Percentiles rank a stretch among this genome's conserved stretches.
phyloP scores from a whole-genome alignment of 2,888 invertebrate species.

The Cecidostiba fungosa region DNA sequence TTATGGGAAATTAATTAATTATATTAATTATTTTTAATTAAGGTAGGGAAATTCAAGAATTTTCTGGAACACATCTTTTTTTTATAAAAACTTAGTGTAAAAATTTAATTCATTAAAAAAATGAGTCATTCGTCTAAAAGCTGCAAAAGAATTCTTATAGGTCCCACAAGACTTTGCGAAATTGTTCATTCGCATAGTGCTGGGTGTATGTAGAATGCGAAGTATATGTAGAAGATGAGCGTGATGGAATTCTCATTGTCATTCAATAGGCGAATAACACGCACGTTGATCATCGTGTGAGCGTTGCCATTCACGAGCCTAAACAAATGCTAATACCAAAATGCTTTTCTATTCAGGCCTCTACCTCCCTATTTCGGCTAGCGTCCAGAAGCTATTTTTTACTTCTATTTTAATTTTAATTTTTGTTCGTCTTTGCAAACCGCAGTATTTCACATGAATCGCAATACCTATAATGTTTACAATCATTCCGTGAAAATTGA shows the following conservation, averaged over 20 bases:
- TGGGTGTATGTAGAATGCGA: background rate
- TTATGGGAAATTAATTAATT: too few relatives aligned
- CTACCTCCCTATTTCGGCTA: background rate
- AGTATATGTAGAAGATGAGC: background rate
- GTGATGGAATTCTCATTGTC: constrained; percentile 21
- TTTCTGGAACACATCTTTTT: too few relatives aligned
- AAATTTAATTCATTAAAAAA: constrained; percentile 10
- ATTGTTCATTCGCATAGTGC: constrained; percentile 14
- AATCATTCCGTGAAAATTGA: background rate
- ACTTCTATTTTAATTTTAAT: background rate
- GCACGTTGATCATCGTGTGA: constrained; percentile 16
- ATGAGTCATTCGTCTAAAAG: background rate
- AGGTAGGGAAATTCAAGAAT: too few relatives aligned
- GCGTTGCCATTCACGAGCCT: background rate
- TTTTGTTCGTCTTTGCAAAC: background rate
- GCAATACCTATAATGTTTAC: background rate
- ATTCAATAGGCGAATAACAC: constrained; percentile 33
- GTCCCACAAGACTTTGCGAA: constrained; percentile 3
- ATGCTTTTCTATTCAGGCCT: background rate
- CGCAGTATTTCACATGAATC: background rate
- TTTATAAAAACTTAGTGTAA: background rate
- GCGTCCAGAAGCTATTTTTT: background rate
- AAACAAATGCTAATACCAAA: background rate
- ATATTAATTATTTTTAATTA: too few relatives aligned
- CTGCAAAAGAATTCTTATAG: background rate